Evolutionary conservation across 2,888 invertebrate genomes (phyloP).

Genomic region (Linyphia triangularis): DNA sequence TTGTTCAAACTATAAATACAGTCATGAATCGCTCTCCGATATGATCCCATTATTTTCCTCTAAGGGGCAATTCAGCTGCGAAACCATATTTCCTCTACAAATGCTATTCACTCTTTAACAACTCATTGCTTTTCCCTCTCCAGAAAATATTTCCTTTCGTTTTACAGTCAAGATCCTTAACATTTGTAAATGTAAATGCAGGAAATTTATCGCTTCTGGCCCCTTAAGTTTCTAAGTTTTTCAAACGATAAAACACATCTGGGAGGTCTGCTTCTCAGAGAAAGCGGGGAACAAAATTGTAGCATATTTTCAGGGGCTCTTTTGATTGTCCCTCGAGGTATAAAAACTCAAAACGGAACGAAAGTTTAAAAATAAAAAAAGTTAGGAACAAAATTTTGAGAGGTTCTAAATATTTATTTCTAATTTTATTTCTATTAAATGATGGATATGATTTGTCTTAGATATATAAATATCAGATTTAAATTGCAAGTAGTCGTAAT

Average conservation of each 20-base stretch:
- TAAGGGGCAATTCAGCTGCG: conserved; percentile 11
- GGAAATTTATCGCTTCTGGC: conserved; percentile 28
- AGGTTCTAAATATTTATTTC: neutral
- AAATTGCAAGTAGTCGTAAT: too few species aligned
- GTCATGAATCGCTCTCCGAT: too few species aligned
- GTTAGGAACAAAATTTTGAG: conserved; percentile 1
- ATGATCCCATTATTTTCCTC: conserved; percentile 18
- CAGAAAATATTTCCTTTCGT: conserved; percentile 17
- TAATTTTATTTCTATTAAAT: neutral
- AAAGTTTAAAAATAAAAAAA: conserved; percentile 1
- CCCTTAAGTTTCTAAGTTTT: conserved; percentile 23
- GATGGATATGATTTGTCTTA: too few species aligned
- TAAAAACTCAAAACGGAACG: neutral
- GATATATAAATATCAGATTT: too few species aligned
- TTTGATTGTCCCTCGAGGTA: conserved; percentile 26
- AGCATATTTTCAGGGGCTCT: neutral
- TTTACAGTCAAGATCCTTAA: conserved; percentile 11
- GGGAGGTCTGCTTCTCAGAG: neutral
- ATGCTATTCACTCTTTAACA: neutral
- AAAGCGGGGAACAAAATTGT: neutral
- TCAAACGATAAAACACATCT: conserved; percentile 38
- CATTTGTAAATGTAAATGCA: conserved; percentile 35
- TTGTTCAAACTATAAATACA: too few species aligned
- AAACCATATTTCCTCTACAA: conserved; percentile 1
- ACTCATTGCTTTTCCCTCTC: conserved; percentile 19